Evolutionary conservation across 2,797 vertebrate genomes (phyloP).

Genomic region (Eulemur mongoz): DNA sequence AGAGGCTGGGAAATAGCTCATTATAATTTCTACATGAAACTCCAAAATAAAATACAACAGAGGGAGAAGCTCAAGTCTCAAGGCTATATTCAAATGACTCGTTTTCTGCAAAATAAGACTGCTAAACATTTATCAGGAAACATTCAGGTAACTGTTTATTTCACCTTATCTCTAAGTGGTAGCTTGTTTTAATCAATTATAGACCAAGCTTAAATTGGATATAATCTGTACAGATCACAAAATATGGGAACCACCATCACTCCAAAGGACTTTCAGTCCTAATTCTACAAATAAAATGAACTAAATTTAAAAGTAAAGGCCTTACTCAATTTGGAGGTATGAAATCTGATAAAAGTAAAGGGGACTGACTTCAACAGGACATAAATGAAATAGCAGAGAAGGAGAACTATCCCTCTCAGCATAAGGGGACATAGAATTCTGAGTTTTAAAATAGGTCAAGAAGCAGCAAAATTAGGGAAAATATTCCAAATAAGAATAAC

Average conservation of each 20-base stretch:
- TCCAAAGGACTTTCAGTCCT: neutral
- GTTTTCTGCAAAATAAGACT: neutral
- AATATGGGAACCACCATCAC: neutral
- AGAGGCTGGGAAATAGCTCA: neutral
- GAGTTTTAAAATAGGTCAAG: neutral
- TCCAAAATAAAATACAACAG: neutral
- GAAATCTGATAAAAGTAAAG: constrained; percentile 12
- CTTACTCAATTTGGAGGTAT: neutral
- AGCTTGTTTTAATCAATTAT: constrained; percentile 28
- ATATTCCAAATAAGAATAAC: constrained; percentile 27
- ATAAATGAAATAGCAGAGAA: neutral
- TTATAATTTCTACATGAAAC: neutral
- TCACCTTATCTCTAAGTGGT: neutral
- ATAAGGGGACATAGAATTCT: neutral
- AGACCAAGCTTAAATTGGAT: neutral
- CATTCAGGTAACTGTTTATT: neutral
- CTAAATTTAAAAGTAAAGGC: neutral
- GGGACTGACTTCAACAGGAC: neutral
- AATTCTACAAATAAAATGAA: constrained; percentile 12
- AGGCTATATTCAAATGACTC: neutral
- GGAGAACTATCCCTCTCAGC: neutral
- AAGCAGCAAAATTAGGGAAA: neutral
- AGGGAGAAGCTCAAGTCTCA: neutral
- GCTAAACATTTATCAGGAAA: constrained; percentile 9
- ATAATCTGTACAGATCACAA: neutral